Evolutionary conservation across 2,888 invertebrate genomes (phyloP), one percentile per base, ranked within the genome.

Genomic region (Phaonia tiefii): DNA sequence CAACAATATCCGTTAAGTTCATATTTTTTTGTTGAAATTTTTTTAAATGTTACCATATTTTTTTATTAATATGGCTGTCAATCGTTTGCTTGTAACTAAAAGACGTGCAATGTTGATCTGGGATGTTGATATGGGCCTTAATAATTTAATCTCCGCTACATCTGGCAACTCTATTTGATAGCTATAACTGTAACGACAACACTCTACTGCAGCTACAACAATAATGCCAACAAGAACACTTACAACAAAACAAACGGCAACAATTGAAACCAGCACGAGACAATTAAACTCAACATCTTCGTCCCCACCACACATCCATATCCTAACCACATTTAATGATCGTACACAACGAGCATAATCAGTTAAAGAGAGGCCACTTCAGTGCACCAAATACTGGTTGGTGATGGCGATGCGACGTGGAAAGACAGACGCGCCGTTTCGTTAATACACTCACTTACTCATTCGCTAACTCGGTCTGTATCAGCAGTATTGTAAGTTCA

Each of bases 181-280:
- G 22, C n/a, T 22, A 42, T 42, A 63, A 63, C 22, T 63, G 63
- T 42, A 63, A 42, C 22, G 8, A 63, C 39, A 63, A 63, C 39
- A 63, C 63, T n/a, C n/a, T 39, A 60, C 37, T 60, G 60, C 39
- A 60, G 39, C 39, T 31, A 26, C 44, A 60, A 58, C 58, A 31
- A 20, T 42, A 8, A 42, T 20, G 22, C 39, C 63, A 3, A 42
- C 13, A 42, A 72, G 26, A 42, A 44, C 49, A 54, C 46, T 39
- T 65, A 44, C 37, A 71, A 63, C 51, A 15, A 25, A 11, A 67
- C 13, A 58, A 72, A 63, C n/a, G 17, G 58, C 39, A 60, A 77
- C 77, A 65, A 75, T 72, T 66, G 72, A 77, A 77, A 72, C 77
- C 77, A 77, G 77, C 77, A 77, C 77, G 77, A 77, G 67, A 72